These are phyloP conservation scores for Hippocampus kuda DNA, from an alignment of 2,797 vertebrate species.

Conservation along the genomic window DNA sequence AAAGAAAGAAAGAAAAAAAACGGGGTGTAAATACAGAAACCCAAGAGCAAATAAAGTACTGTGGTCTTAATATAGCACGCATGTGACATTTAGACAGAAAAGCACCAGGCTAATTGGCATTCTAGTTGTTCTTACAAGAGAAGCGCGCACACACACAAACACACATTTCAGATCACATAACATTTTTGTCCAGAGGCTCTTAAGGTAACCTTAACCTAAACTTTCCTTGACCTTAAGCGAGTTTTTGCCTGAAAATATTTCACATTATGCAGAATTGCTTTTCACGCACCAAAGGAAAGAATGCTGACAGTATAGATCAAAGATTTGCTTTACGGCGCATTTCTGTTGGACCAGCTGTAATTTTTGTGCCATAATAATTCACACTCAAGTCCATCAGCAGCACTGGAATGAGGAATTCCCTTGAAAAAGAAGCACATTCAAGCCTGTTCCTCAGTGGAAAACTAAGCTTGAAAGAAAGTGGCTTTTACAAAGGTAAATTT, in stretches of 20 bases:
- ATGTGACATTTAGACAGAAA: constrained; percentile 57
- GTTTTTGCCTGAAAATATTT: background rate
- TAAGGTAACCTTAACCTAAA: constrained; percentile 1
- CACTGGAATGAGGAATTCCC: background rate
- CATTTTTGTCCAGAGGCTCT: background rate
- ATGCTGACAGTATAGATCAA: background rate
- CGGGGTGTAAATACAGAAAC: constrained; percentile 18
- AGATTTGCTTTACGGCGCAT: background rate
- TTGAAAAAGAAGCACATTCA: background rate
- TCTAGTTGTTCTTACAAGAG: constrained; percentile 37
- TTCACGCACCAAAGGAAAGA: background rate
- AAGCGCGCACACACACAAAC: constrained; percentile 10
- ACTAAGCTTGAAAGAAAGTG: constrained; percentile 12
- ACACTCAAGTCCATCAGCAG: background rate
- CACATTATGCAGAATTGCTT: background rate
- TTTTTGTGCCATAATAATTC: background rate
- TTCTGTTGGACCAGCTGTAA: background rate
- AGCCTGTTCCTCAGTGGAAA: background rate
- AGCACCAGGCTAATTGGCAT: constrained; percentile 52
- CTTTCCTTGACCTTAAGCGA: background rate
- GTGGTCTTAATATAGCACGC: constrained; percentile 49
- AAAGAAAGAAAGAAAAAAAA: too few species aligned
- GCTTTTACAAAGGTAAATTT: background rate
- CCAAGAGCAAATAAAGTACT: constrained; percentile 28
- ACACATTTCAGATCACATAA: background rate